Base-by-base conservation (phyloP, 2,888 invertebrate genomes). In the Chamaedrilus cognettii region DNA sequence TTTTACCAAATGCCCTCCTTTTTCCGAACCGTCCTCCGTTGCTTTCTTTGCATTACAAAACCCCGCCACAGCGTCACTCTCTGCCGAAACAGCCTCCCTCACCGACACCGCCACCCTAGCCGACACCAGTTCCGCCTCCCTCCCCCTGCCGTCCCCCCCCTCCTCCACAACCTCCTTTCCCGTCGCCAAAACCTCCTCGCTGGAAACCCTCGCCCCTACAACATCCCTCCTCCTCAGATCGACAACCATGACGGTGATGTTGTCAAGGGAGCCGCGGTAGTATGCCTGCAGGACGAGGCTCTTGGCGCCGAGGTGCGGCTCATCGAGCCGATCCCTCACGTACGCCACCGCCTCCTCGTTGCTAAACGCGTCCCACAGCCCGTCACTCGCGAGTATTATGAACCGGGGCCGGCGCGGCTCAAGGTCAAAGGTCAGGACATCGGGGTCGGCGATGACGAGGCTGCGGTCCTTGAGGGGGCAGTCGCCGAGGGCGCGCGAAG, bases 281-380 rank as follows among this genome's bases (percentile, higher is more conserved):
- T 92, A 94, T 19, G 96, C 94, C 84, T 95, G 93, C 74, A 94
- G 86, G 30, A 93, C 91, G 75, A 97, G 87, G 80, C 93, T 93
- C 85, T 94, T 94, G 64, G 96, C 96, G 70, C 95, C 96, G 85
- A 88, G 92, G 82, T 93, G 91, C 3, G 92, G 89, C 85, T 95
- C 94, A 78, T 91, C 88, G 52, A 95, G 86, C 75, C 92, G 88
- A 77, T 93, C 91, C 84, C 91, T 91, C 64, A 96, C 90, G 82
- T 91, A 96, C 75, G 89, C 90, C 19, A 95, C 90, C 5, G 96
- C 96, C 84, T 96, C 96, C 82, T 96, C 95, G 84, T 96, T 96
- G 55, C 90, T 88, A 82, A 96, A 95, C 28, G 94, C 94, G 82
- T 97, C 97, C 96, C 96, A 97, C 35, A 97, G 87, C 1, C 97